Conservation (phyloP, 1,140 invertebrate species). For the Carposina sasakii region DNA sequence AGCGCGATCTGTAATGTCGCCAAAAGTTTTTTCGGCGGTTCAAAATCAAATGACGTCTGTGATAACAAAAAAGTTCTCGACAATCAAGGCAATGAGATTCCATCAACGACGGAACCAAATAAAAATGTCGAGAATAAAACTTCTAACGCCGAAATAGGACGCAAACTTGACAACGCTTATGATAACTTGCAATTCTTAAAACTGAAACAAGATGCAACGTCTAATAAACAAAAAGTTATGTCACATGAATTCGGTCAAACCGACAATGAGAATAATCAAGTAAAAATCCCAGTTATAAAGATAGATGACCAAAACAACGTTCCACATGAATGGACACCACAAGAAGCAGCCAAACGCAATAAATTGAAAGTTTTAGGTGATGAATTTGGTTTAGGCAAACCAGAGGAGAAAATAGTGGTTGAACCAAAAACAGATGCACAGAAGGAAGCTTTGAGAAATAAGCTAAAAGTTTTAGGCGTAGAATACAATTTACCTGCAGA, state of each 20-base stretch:
- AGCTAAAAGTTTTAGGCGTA: conserved; percentile 52
- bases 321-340: conserved; percentile 29
- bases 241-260: conserved; percentile 52
- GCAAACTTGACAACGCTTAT: conserved; percentile 32
- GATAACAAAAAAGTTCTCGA: conserved; percentile 54
- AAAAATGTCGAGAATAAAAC: conserved; percentile 30
- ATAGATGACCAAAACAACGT: conserved; percentile 56
- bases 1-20: conserved; percentile 47
- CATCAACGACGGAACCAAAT: conserved; percentile 26
- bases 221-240: conserved; percentile 63
- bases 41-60: conserved; percentile 32
- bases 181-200: conserved; percentile 47
- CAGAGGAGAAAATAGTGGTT: conserved; percentile 15
- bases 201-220: conserved; percentile 45
- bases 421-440: conserved; percentile 53
- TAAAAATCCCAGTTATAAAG: conserved; percentile 23
- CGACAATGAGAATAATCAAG: conserved; percentile 51
- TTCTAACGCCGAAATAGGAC: conserved; percentile 54
- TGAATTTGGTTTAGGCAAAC: conserved; percentile 25
- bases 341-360: conserved; percentile 46
- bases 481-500: conserved; percentile 50
- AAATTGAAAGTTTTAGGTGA: conserved; percentile 52
- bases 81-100: conserved; percentile 54
- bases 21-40: conserved; percentile 47
- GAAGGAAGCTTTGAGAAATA: conserved; percentile 53